These are phyloP conservation scores for Drosophila formosana DNA, from an alignment of 2,888 invertebrate species.

Conservation along the genomic window DNA sequence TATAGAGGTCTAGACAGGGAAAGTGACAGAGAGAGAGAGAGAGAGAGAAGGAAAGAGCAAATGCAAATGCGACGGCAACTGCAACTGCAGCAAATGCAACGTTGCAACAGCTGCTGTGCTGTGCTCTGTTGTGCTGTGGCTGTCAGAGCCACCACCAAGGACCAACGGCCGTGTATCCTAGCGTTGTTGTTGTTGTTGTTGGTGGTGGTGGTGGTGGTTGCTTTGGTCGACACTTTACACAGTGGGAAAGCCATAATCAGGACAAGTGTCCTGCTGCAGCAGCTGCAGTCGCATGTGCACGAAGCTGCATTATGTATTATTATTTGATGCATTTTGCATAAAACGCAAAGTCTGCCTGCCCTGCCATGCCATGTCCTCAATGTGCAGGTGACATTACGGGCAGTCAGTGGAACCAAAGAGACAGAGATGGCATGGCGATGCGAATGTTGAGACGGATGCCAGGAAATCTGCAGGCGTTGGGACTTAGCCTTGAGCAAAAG, in stretches of 20 bases:
- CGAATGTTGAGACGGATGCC: constrained; percentile 2
- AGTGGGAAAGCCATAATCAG: constrained; percentile 70
- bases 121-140: neutral
- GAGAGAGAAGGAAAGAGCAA: constrained; percentile 6
- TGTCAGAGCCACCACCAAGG: constrained; percentile 27
- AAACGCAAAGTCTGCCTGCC: constrained; percentile 25
- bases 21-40: neutral
- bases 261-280: constrained; percentile 76
- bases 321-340: constrained; percentile 68
- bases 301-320: constrained; percentile 72
- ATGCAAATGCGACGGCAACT: constrained; percentile 53
- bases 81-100: constrained; percentile 48
- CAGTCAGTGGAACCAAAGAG: constrained; percentile 5
- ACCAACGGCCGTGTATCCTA: constrained; percentile 36
- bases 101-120: constrained; percentile 25
- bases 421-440: neutral
- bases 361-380: constrained; percentile 48
- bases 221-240: constrained; percentile 55
- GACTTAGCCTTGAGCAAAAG: constrained; percentile 78
- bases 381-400: constrained; percentile 68
- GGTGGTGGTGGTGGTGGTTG: constrained; percentile 33
- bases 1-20: neutral
- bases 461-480: constrained; percentile 39
- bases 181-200: neutral
- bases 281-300: constrained; percentile 38